Conservation (phyloP, 2,797 vertebrate species). For the Dicrostonyx torquatus region DNA sequence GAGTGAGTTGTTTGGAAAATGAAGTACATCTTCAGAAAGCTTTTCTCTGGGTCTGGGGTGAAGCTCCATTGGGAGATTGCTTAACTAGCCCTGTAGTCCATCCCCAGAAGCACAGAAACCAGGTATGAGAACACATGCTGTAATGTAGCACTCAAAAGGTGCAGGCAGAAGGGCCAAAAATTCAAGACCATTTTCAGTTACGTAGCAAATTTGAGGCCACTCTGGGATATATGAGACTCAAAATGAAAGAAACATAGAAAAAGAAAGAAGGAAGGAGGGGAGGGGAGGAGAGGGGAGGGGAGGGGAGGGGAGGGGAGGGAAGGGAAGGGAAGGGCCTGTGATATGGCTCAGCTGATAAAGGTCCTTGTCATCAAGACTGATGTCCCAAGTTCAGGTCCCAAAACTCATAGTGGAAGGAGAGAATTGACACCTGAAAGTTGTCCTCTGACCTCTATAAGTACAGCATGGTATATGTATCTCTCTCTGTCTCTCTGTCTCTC, state of each 20-base stretch:
- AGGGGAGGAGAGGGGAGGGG: rapidly evolving
- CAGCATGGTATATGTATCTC: not conserved
- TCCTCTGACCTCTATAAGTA: not conserved
- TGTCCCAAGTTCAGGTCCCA: not conserved
- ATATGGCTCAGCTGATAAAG: not conserved
- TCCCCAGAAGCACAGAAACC: not conserved
- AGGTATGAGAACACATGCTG: not conserved
- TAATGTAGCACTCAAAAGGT: not conserved
- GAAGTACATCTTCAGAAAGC: not conserved
- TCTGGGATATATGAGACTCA: not conserved
- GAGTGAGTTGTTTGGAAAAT: not conserved
- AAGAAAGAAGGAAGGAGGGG: not conserved
- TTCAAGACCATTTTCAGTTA: not conserved
- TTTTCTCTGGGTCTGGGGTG: not conserved
- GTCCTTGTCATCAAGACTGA: not conserved
- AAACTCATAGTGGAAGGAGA: not conserved
- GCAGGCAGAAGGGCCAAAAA: not conserved
- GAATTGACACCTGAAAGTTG: not conserved
- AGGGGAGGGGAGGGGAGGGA: not conserved
- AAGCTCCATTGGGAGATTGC: not conserved
- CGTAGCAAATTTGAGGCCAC: no score
- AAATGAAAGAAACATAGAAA: not conserved
- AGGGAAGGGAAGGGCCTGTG: no score
- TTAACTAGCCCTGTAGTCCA: not conserved
- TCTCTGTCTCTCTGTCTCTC: no score